Evolutionary conservation across 2,888 invertebrate species (phyloP).

Genomic region (Drosophila algonquin): DNA sequence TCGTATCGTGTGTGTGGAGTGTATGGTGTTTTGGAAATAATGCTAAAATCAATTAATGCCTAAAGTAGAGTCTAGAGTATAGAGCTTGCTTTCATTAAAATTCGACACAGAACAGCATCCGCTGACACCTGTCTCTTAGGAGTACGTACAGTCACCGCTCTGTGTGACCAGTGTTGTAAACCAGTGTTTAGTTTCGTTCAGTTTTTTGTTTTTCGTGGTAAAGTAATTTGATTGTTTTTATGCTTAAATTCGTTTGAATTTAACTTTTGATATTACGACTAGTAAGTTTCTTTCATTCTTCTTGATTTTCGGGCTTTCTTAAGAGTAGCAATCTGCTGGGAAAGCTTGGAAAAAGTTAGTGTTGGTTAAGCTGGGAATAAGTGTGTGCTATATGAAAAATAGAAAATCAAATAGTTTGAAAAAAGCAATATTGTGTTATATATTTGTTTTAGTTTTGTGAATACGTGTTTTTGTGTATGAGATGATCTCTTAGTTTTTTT

Average conservation of each 20-base stretch:
- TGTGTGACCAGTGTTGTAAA: slow-evolving; percentile 3
- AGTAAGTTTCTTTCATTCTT: slow-evolving; percentile 42
- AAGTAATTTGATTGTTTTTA: slow-evolving; percentile 70
- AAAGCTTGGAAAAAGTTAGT: slow-evolving; percentile 53
- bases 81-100: slow-evolving; percentile 31
- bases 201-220: slow-evolving; percentile 26
- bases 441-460: slow-evolving; percentile 25
- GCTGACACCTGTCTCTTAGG: background rate
- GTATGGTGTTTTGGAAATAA: slow-evolving; percentile 23
- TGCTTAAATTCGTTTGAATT: slow-evolving; percentile 77
- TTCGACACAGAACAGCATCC: slow-evolving; percentile 35
- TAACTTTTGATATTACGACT: slow-evolving; percentile 68
- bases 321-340: slow-evolving; percentile 54
- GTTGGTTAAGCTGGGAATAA: slow-evolving; percentile 41
- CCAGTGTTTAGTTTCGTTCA: slow-evolving; percentile 16
- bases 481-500: slow-evolving; percentile 12
- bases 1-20: background rate
- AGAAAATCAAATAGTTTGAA: slow-evolving; percentile 20
- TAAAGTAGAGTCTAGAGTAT: slow-evolving; percentile 22
- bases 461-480: slow-evolving; percentile 15
- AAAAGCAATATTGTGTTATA: slow-evolving; percentile 41
- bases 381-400: slow-evolving; percentile 24
- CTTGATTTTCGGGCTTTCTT: background rate
- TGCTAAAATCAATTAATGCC: slow-evolving; percentile 48
- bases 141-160: background rate